Evolutionary conservation across 2,797 vertebrate genomes (phyloP).

Genomic region (Erpetoichthys calabaricus): DNA sequence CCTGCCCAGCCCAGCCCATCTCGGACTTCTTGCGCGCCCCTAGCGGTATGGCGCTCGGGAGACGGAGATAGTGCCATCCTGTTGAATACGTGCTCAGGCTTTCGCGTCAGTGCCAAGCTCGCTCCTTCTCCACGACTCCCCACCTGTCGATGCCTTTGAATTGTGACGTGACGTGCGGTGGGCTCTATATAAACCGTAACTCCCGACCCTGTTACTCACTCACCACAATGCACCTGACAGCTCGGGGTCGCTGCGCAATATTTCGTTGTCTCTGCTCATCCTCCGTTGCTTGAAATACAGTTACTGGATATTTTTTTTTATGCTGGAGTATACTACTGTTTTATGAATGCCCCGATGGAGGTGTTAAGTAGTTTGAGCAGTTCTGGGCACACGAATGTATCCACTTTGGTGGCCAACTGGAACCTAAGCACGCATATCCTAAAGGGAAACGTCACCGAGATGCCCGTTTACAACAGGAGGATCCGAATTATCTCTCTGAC

Average conservation of each 20-base stretch:
- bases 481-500: constrained; percentile 9
- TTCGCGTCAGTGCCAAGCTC: not conserved
- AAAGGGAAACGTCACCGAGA: not conserved
- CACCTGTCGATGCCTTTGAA: not conserved
- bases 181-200: not conserved
- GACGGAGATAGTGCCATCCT: too few relatives aligned
- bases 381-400: constrained; percentile 5
- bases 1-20: too few relatives aligned
- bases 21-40: too few relatives aligned
- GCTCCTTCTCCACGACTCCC: not conserved
- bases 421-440: constrained; percentile 5
- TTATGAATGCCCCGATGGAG: constrained; percentile 13
- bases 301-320: too few relatives aligned
- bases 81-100: not conserved
- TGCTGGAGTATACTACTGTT: too few relatives aligned
- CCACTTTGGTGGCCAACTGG: not conserved
- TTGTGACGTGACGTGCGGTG: not conserved
- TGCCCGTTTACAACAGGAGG: constrained; percentile 14
- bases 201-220: too few relatives aligned
- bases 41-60: too few relatives aligned
- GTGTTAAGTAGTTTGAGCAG: constrained; percentile 2
- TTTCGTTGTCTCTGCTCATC: too few relatives aligned
- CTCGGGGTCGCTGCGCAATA: too few relatives aligned
- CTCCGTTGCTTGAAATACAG: too few relatives aligned
- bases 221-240: too few relatives aligned